Evolutionary conservation across 1,140 invertebrate genomes (phyloP), one percentile per base, ranked within the genome.

Genomic region (Agrypnia vestita): DNA sequence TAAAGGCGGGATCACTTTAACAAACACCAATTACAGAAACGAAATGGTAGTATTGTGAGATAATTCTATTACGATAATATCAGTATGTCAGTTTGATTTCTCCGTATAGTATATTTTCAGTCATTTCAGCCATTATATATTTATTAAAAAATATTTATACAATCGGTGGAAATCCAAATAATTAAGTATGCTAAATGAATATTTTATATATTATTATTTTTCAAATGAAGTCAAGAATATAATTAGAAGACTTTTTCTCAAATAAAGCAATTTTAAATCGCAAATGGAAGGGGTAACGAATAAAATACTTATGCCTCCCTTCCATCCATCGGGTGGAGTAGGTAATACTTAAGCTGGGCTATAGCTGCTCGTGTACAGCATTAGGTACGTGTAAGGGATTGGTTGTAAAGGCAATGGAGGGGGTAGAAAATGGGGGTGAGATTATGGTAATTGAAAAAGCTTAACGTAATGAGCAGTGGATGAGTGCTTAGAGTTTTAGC

Each of bases 391-490:
- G 64, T 64, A 74, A 75, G 69, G 80, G 74, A 73, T 81, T 78
- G 80, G 80, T 74, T 78, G 80, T 77, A 78, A 81, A 81, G 55
- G 79, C 25, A 75, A 25, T 19, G 55, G 74, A 72, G 47, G 80
- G 47, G 43, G 72, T 62, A 46, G 46, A 43, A 47, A 71, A 78
- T 53, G 61, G 73, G 79, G 79, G 17, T 74, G 72, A 64, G 76
- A 83, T 83, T 83, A 83, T 83, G 82, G 82, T 83, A 83, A 83
- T 83, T 80, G 79, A 79, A 83, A 83, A 83, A 80, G 82, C 82
- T 83, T 83, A 83, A 72, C 78, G 76, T 83, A 83, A 83, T 83
- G 82, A 83, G 71, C 53, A 83, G 76, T 76, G 76, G 35, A 80
- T 80, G 80, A 80, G 81, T 80, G 73, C 79, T 80, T 75, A 67